Evolutionary conservation across 2,888 invertebrate species (phyloP), one percentile per base, ranked within the genome.

Genomic region (Melolontha melolontha): DNA sequence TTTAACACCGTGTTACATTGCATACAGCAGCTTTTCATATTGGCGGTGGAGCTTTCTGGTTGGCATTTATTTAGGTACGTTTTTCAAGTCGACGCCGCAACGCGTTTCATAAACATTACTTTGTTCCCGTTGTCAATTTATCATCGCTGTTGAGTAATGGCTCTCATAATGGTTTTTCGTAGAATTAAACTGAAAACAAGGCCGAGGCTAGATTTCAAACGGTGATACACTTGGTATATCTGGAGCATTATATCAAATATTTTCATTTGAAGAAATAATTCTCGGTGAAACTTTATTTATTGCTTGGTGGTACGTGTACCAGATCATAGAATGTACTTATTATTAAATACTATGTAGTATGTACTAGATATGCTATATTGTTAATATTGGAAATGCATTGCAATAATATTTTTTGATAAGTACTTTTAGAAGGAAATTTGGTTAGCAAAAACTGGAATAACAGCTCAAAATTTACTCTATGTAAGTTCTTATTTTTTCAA

Each of bases 21-120:
- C 59, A 8, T 54, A 34, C 7, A 34, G 40, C 27, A 57, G 41
- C 17, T 40, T 55, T 55, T 41, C 12, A 42, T n/a, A 17, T 12
- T 39, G 29, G 14, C 6, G 12, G 5, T 16, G 34, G 34, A 72
- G 71, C 74, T 75, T 76, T 78, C 77, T 77, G 77, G 74, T 50
- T 57, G 49, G 55, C 12, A 34, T 47, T 66, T 44, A 64, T 64
- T 52, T 54, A 64, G 52, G 41, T 54, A 57, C 57, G 42, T 57
- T 42, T 57, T 57, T 57, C 42, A 57, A 57, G 57, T 57, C 42
- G 42, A 42, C 57, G 22, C 42, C 57, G 57, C 42, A 57, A 42
- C 22, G 57, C 44, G 50, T 59, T 66, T 66, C 66, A 55, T 66
- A 59, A 66, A 66, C 59, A 66, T 66, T 66, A 59, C 50, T 57